Conservation (phyloP, 2,113 vertebrate genomes). For the Rattus rattus region DNA sequence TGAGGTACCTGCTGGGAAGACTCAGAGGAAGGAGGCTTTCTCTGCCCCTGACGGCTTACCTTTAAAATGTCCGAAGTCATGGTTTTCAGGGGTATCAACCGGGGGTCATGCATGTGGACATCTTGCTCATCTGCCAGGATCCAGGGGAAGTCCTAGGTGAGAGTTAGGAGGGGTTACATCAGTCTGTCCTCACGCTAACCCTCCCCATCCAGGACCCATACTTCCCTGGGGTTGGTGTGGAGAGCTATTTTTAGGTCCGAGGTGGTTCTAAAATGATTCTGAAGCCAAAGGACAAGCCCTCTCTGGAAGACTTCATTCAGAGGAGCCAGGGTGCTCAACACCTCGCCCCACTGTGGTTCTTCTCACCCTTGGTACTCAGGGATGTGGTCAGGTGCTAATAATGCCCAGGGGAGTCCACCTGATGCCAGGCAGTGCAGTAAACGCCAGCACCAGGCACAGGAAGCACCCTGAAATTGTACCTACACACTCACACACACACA, state of each 20-base stretch:
- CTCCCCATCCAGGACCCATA: not conserved
- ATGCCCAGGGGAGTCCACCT: not conserved
- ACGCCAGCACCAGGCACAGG: not conserved
- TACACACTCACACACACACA: no score
- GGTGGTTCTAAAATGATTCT: not conserved
- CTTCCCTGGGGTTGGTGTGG: not conserved
- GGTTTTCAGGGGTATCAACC: conserved; percentile 96
- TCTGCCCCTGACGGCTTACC: conserved; percentile 83
- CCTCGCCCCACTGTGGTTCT: no score
- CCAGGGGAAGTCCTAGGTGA: conserved; percentile 96
- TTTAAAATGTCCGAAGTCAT: conserved; percentile 99
- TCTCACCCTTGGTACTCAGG: not conserved
- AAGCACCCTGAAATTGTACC: no score
- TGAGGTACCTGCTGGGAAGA: no score
- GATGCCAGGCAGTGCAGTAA: not conserved
- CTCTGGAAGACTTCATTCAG: not conserved
- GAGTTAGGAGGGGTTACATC: no score
- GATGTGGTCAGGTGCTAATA: not conserved
- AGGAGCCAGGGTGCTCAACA: not conserved
- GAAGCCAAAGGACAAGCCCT: not conserved
- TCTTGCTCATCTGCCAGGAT: conserved; percentile 98
- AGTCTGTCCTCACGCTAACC: not conserved
- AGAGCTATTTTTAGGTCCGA: not conserved
- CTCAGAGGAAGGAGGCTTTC: not conserved
- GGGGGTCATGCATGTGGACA: conserved; percentile 95